Conservation (phyloP, 2,113 vertebrate genomes). For the Zosterops hypoxanthus region DNA sequence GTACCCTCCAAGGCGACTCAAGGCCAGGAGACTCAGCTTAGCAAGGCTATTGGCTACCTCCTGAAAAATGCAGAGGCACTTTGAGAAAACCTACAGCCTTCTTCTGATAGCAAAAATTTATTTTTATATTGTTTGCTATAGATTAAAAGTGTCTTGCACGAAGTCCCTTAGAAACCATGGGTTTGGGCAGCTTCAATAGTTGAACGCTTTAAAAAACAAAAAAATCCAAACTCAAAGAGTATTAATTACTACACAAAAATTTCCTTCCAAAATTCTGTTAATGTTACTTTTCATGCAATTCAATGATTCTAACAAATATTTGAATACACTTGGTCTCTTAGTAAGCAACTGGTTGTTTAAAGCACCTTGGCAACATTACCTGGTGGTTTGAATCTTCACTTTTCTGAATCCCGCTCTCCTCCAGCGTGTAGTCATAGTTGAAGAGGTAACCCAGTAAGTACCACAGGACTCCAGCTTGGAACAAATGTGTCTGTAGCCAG, state of each 20-base stretch:
- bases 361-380: constrained; percentile 59
- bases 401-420: constrained; percentile 96
- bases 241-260: not conserved
- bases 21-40: constrained; percentile 88
- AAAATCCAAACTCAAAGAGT: not conserved
- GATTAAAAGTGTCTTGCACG: not conserved
- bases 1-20: constrained; percentile 93
- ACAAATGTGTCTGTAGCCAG: constrained; percentile 95
- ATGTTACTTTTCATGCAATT: not conserved
- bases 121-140: not conserved
- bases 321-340: not conserved
- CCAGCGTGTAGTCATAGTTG: constrained; percentile 95
- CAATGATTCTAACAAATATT: not conserved
- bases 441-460: constrained; percentile 92
- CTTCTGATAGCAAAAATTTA: not conserved
- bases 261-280: not conserved
- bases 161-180: not conserved
- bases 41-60: constrained; percentile 95
- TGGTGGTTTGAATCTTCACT: constrained; percentile 96
- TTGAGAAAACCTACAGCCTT: not conserved
- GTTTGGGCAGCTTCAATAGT: not conserved
- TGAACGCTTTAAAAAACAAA: not conserved
- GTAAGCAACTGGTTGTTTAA: accelerated
- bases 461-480: constrained; percentile 95
- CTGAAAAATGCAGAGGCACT: constrained; percentile 46